Base-by-base conservation (phyloP, 2,797 vertebrate species). In the Discoglossus pictus region DNA sequence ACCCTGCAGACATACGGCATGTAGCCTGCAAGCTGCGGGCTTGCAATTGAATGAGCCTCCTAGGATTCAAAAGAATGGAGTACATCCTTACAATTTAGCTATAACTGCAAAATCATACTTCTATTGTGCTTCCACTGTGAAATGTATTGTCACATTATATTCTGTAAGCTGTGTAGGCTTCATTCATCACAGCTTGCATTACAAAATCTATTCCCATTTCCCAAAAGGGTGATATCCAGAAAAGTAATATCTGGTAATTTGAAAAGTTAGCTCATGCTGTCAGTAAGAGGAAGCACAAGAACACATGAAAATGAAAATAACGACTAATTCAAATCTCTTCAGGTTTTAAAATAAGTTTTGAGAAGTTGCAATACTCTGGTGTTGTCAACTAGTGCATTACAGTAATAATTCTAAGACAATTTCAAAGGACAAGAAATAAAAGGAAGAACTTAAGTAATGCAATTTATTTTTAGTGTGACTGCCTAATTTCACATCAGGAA, bases 181-280 rank as follows among this genome's bases (percentile, higher is more conserved):
- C 64, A 66, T 58, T 58, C 64, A 58, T 56, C 53, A 66, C 43
- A 66, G 50, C 64, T 65, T 65, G 52, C 63, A 66, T 59, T 58
- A 63, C 61, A 63, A 58, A 53, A 48, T 58, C 55, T 43, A 66
- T 66, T 47, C 34, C 43, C 64, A 66, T 66, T 66, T 58, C 64
- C 50, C 64, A 58, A 66, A 66, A 66, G 43, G 53, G 53, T 12
- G 35, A 58, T 65, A 66, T 66, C 53, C 43, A 58, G 43, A 58
- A 36, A 66, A 66, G 39, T 58, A 58, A 66, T 58, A 66, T 50
- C 53, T 58, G 64, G 53, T 66, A 66, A 48, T 66, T 66, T 59
- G 64, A 53, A 66, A 58, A 66, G 53, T 66, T 58, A 40, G 64
- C 44, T 66, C 43, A 47, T 56, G 53, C 64, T 58, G 63, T 66